Percentiles rank a stretch among this genome's conserved stretches.
phyloP scores from a whole-genome alignment of 2,797 vertebrate genomes.

The Sebastiscus albofasciatus region DNA sequence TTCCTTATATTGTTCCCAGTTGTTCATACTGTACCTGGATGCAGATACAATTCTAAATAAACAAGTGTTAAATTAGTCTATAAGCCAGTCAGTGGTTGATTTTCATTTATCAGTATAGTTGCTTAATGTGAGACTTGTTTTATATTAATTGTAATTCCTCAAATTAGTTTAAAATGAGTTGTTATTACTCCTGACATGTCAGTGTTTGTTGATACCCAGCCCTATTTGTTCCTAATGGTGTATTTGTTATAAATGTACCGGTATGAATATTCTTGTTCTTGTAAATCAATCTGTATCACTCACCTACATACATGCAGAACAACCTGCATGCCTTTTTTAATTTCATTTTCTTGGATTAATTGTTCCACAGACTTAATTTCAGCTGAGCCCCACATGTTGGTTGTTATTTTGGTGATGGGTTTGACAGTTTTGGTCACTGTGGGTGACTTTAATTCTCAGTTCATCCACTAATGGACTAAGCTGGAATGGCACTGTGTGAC shows the following conservation, averaged over 20 bases:
- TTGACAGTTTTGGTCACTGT: not conserved
- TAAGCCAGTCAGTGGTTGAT: too few species aligned
- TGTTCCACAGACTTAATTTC: slow-evolving; percentile 24
- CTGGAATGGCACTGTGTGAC: not conserved
- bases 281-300: slow-evolving; percentile 42
- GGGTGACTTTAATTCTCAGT: not conserved
- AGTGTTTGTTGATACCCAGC: slow-evolving; percentile 57
- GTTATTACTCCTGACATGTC: not conserved
- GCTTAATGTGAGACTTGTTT: not conserved
- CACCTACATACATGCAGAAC: slow-evolving; percentile 32
- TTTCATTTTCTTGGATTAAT: slow-evolving; percentile 4
- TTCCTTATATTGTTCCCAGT: not conserved
- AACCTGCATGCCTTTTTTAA: slow-evolving; percentile 42
- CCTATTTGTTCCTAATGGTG: slow-evolving; percentile 40
- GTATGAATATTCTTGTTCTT: slow-evolving; percentile 30
- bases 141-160: not conserved
- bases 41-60: not conserved
- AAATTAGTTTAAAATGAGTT: not conserved
- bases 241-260: slow-evolving; percentile 48
- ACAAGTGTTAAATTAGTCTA: not conserved
- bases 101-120: not conserved
- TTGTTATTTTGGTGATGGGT: slow-evolving; percentile 32
- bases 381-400: slow-evolving; percentile 5
- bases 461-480: not conserved
- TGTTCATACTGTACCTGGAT: not conserved